These are phyloP conservation scores for Cephalopachus bancanus DNA, from an alignment of 2,797 vertebrate species.

Conservation along the genomic window DNA sequence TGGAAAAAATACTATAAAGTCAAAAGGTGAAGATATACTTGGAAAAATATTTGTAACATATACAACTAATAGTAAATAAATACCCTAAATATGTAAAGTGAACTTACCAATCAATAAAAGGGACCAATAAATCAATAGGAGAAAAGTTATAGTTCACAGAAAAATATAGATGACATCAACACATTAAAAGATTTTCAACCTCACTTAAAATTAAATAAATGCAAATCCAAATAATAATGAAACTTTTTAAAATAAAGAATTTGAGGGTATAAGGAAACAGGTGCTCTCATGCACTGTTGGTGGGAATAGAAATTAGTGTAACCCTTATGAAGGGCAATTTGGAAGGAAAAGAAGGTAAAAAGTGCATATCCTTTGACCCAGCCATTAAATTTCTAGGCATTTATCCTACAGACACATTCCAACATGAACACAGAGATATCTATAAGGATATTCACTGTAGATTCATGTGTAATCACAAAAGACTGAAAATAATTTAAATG, in stretches of 20 bases:
- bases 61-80: not conserved
- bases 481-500: constrained; percentile 16
- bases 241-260: not conserved
- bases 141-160: not conserved
- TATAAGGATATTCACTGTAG: not conserved
- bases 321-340: not conserved
- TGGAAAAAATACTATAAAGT: not conserved
- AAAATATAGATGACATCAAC: not conserved
- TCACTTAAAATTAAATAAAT: not conserved
- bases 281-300: not conserved
- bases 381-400: not conserved
- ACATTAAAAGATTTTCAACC: not conserved
- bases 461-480: constrained; percentile 1
- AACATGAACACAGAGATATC: not conserved
- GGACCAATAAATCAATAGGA: not conserved
- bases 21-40: not conserved
- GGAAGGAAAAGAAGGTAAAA: constrained; percentile 7
- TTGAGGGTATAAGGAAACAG: not conserved
- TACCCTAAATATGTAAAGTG: not conserved
- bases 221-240: not conserved
- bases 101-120: not conserved
- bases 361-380: not conserved
- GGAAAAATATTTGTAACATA: not conserved
- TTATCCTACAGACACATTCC: not conserved
- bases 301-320: not conserved